Evolutionary conservation across 92 coral and sea anemone genomes (phyloP), one percentile per base, ranked within the genome.

Genomic region (Muricea muricata): DNA sequence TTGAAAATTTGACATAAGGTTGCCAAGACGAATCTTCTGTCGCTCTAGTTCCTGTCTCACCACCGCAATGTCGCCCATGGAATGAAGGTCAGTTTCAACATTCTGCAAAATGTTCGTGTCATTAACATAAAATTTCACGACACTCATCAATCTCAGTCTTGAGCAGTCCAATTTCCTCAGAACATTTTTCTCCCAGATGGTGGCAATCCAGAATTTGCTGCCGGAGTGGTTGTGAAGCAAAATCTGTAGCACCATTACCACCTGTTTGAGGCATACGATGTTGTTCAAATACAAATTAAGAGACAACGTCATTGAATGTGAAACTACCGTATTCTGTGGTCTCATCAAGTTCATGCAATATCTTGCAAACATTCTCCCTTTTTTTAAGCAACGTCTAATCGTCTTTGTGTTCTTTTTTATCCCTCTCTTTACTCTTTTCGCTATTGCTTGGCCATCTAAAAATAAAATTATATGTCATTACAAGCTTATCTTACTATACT

Each of bases 401-500:
- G 58, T 34, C n/a, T 46, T 73, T 4, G 58, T 6, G 28, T 73
- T 52, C 35, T 73, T 69, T 45, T 73, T 73, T 21, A 73, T 39
- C 4, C 58, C 79, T 42, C 60, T 73, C 24, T 73, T 61, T 4
- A 73, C 23, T 17, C 79, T 41, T 12, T 46, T 73, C 23, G 79
- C 57, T 34, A 73, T 73, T 40, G 79, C 79, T 45, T 73, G 79
- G 21, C 79, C 79, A 73, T 73, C 79, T 73, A 73, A 69, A 69
- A 34, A 20, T n/a, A n/a, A 69, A 69, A 37, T 3, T 2, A 10
- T 31, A 31, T 15, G 10, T 31, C n/a, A 69, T 17, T 23, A 17
- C 5, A 65, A 20, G 30, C 24, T 11, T 48, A 48, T 20, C 7
- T 14, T 42, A 42, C 50, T 42, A 14, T 14, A 42, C 14, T 7